Base-by-base conservation (phyloP, 2,888 invertebrate species). In the Cosmorhoe ocellata region DNA sequence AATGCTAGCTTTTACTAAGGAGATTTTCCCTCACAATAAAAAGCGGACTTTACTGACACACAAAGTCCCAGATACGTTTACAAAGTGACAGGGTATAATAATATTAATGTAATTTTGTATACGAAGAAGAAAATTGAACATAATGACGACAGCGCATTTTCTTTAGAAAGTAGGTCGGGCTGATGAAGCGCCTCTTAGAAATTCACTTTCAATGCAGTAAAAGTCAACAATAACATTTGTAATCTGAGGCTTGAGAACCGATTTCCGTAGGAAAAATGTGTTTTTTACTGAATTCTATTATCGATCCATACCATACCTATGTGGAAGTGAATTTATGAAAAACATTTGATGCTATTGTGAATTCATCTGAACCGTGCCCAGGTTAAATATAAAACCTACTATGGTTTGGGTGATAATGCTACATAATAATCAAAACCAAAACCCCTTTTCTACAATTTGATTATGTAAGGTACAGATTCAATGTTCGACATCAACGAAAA, bases 131-230 rank as follows among this genome's bases (percentile, higher is more conserved):
- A 68, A 69, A 71, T 64, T 64, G 52, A 59, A 61, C 59, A 54
- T 68, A 63, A 72, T 67, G 53, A 56, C 64, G 67, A 65, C 59
- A 69, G 63, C 70, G 66, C 67, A 76, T 81, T 81, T 79, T 82
- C 79, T 77, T 67, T 71, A 71, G 81, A 81, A 82, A 84, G 81
- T 78, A 59, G 76, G 78, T 63, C 71, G 58, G 37, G 36, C 57
- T 68, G 67, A 74, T 76, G 74, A 73, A 67, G 69, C 66, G 59
- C 61, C 74, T 75, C 76, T 71, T 64, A 69, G 74, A 74, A 74
- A 75, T 71, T 76, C 67, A 67, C 75, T 79, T 74, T 74, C 58
- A 31, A 55, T 58, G 38, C 69, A 58, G 69, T 64, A 69, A 67
- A 57, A 73, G 69, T 61, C 55, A 51, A 66, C 64, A 67, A 66